Conservation (phyloP, 2,797 vertebrate genomes). For the Enteromius unitaeniatus region DNA sequence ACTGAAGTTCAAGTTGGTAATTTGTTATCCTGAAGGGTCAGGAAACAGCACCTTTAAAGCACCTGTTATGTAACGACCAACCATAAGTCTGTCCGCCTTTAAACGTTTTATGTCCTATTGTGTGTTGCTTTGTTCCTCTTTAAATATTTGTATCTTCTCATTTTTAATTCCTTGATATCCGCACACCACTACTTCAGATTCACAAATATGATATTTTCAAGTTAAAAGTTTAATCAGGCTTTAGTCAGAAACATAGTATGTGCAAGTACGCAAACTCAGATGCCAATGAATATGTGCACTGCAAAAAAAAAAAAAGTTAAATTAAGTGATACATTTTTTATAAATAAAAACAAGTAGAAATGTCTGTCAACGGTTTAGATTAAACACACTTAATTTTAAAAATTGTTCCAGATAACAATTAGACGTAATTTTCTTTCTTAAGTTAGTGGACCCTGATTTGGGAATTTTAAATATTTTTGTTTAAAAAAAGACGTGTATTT, state of each 20-base stretch:
- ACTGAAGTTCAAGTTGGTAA: slow-evolving; percentile 61
- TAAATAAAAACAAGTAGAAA: neutral
- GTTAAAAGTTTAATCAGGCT: neutral
- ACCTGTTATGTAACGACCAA: slow-evolving; percentile 57
- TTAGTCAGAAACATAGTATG: slow-evolving; percentile 2
- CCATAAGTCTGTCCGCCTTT: slow-evolving; percentile 11
- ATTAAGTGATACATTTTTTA: neutral
- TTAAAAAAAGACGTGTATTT: neutral
- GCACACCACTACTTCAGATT: neutral
- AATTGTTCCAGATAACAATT: neutral
- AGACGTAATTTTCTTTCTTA: too few species aligned
- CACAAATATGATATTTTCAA: neutral
- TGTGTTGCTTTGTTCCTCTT: neutral
- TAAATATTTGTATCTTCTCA: neutral
- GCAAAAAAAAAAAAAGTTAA: neutral
- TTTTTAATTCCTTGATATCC: neutral
- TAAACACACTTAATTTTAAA: neutral
- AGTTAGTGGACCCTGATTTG: neutral
- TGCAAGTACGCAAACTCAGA: slow-evolving; percentile 18
- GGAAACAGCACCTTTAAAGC: slow-evolving; percentile 55
- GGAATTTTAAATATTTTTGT: neutral
- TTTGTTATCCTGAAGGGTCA: slow-evolving; percentile 50
- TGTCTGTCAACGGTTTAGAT: neutral
- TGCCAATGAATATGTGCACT: neutral
- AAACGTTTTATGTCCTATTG: neutral